phyloP scores from a whole-genome alignment of 1,140 invertebrate species.

The Diorhabda sublineata region DNA sequence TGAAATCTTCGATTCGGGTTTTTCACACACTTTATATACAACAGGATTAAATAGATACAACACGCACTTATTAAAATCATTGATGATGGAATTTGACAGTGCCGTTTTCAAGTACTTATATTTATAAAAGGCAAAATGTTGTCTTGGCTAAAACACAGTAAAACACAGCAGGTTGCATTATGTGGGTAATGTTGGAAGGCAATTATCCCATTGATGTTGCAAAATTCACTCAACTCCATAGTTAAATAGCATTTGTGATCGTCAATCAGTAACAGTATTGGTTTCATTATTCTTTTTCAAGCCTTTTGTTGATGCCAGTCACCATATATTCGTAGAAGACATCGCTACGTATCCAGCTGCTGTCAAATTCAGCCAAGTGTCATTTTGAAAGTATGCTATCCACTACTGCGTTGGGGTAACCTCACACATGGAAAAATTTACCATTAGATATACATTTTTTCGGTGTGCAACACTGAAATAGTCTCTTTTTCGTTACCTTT shows the following conservation, averaged over 20 bases:
- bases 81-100: constrained; percentile 31
- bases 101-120: no score
- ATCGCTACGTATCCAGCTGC: constrained; percentile 45
- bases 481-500: constrained; percentile 31
- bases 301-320: constrained; percentile 28
- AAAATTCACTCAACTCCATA: constrained; percentile 42
- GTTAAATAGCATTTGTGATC: constrained; percentile 47
- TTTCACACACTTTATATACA: no score
- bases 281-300: constrained; percentile 33
- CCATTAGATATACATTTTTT: constrained; percentile 28
- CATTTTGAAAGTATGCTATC: constrained; percentile 33
- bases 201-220: constrained; percentile 44
- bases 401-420: constrained; percentile 14
- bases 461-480: constrained; percentile 27
- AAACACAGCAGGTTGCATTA: constrained; percentile 47
- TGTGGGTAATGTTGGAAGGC: constrained; percentile 47
- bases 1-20: no score
- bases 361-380: constrained; percentile 41
- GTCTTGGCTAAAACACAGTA: neutral
- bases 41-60: constrained; percentile 9
- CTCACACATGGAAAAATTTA: constrained; percentile 31
- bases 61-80: constrained; percentile 40
- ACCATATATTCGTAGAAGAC: constrained; percentile 13
- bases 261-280: constrained; percentile 43
- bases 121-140: constrained; percentile 7